phyloP scores from a whole-genome alignment of 2,888 invertebrate genomes.

The Apeira syringaria region DNA sequence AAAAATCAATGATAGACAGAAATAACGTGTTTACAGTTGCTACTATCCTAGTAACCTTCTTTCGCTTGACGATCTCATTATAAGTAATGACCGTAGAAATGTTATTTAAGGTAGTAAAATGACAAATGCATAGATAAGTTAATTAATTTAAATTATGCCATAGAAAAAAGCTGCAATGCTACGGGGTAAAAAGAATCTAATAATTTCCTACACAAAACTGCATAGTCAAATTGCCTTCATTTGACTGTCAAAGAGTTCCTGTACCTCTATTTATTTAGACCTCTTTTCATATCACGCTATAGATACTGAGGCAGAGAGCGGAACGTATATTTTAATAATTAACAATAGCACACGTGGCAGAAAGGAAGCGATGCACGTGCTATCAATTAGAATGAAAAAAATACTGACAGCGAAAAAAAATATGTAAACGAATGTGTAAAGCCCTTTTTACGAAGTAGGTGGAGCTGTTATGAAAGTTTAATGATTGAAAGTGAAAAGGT shows the following conservation, averaged over 20 bases:
- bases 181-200: too few relatives aligned
- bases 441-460: constrained; percentile 48
- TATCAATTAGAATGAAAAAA: constrained; percentile 72
- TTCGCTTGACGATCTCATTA: too few relatives aligned
- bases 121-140: too few relatives aligned
- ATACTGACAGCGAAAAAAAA: constrained; percentile 44
- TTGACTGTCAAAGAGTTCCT: constrained; percentile 58
- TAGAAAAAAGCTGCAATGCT: not conserved
- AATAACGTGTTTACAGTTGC: too few relatives aligned
- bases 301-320: constrained; percentile 45
- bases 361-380: constrained; percentile 76
- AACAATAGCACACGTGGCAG: constrained; percentile 72
- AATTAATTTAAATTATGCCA: too few relatives aligned
- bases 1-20: too few relatives aligned
- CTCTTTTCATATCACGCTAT: constrained; percentile 39
- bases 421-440: constrained; percentile 47
- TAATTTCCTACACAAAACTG: constrained; percentile 1
- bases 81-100: too few relatives aligned
- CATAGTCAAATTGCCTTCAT: constrained; percentile 54
- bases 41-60: too few relatives aligned
- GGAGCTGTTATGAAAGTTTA: constrained; percentile 42
- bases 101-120: too few relatives aligned
- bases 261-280: constrained; percentile 42
- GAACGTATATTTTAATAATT: constrained; percentile 74
- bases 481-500: constrained; percentile 50